These are phyloP conservation scores for Drosophila flavopinicola DNA, from an alignment of 2,888 invertebrate genomes.

Conservation along the genomic window DNA sequence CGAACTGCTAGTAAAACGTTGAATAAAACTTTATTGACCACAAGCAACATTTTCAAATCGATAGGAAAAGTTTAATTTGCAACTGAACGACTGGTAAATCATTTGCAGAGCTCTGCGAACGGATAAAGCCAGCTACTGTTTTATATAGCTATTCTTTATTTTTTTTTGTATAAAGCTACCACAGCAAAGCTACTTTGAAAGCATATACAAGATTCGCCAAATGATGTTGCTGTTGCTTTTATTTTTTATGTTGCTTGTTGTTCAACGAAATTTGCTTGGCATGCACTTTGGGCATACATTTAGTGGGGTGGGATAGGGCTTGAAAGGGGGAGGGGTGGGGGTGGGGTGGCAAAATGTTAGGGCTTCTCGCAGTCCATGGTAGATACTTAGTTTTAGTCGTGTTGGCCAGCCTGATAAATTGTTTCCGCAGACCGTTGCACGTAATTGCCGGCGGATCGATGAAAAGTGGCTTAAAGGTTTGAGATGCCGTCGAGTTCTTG, in stretches of 20 bases:
- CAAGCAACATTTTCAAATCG: no score
- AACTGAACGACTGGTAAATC: no score
- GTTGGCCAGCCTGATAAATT: constrained; percentile 75
- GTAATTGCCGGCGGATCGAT: constrained; percentile 75
- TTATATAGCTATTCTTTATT: no score
- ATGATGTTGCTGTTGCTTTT: constrained; percentile 5
- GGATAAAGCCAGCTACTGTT: no score
- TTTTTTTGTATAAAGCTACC: not conserved
- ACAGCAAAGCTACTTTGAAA: constrained; percentile 4
- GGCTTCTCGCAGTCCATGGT: constrained; percentile 25
- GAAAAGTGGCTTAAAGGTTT: constrained; percentile 72
- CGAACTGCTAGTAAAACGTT: no score
- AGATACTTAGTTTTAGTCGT: constrained; percentile 57
- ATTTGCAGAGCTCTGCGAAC: no score
- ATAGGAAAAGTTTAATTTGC: no score
- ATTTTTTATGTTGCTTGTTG: constrained; percentile 51
- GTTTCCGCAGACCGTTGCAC: constrained; percentile 74
- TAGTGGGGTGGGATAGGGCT: constrained; percentile 1
- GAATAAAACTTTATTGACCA: no score
- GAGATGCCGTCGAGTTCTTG: constrained; percentile 31
- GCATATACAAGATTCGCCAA: constrained; percentile 38
- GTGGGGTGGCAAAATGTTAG: not conserved
- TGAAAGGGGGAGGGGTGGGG: not conserved
- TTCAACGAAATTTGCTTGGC: constrained; percentile 68
- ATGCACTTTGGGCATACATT: constrained; percentile 75